These are phyloP conservation scores for Synanthedon formicaeformis DNA, from an alignment of 2,888 invertebrate genomes.

Conservation along the genomic window DNA sequence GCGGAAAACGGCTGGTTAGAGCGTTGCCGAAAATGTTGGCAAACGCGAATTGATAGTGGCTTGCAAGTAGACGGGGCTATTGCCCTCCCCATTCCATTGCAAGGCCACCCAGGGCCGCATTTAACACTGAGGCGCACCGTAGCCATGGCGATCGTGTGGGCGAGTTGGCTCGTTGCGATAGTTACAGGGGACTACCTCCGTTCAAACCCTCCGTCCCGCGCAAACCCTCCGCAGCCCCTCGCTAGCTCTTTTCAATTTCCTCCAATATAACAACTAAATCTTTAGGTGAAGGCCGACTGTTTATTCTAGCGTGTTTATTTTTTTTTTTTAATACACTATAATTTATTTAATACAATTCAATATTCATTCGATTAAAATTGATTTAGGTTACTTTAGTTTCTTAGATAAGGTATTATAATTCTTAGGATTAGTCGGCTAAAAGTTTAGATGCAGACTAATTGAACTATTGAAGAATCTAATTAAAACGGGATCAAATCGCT, in stretches of 20 bases:
- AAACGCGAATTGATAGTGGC: constrained; percentile 56
- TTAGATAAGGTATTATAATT: too few relatives aligned
- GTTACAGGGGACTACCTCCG: constrained; percentile 34
- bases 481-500: too few relatives aligned
- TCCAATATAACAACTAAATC: constrained; percentile 51
- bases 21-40: constrained; percentile 45
- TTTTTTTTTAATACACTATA: too few relatives aligned
- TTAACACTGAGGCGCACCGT: constrained; percentile 23
- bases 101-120: constrained; percentile 70
- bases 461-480: too few relatives aligned
- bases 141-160: constrained; percentile 54
- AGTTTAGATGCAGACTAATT: too few relatives aligned
- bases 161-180: constrained; percentile 51
- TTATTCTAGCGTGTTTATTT: too few relatives aligned
- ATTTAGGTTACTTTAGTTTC: too few relatives aligned
- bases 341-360: too few relatives aligned
- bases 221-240: constrained; percentile 27
- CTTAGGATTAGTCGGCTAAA: too few relatives aligned
- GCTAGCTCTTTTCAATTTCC: constrained; percentile 61
- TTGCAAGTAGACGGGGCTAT: constrained; percentile 59
- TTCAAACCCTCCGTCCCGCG: constrained; percentile 12
- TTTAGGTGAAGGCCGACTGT: constrained; percentile 50
- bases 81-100: constrained; percentile 71
- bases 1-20: constrained; percentile 40
- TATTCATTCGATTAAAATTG: too few relatives aligned